These are phyloP conservation scores for Naja naja DNA, from an alignment of 2,113 vertebrate species.

Conservation along the genomic window DNA sequence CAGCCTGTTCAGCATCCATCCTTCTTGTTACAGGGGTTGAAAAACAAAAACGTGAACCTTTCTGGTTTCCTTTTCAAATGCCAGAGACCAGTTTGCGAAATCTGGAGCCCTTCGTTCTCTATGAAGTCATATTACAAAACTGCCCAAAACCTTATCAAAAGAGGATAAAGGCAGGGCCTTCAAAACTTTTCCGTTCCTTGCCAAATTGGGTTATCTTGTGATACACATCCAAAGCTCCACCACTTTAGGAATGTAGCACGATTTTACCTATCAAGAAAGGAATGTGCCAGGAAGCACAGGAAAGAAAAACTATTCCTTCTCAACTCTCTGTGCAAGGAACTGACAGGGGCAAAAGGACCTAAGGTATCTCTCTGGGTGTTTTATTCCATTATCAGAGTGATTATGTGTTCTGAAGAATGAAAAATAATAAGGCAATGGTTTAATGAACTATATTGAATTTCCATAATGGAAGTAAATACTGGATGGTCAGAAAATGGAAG, in stretches of 20 bases:
- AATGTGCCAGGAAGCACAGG: slow-evolving; percentile 22
- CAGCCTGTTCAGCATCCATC: background rate
- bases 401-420: background rate
- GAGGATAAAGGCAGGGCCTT: slow-evolving; percentile 75
- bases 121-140: background rate
- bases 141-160: slow-evolving; percentile 71
- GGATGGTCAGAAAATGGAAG: background rate
- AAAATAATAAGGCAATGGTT: background rate
- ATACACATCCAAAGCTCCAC: slow-evolving; percentile 52
- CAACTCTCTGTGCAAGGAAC: background rate
- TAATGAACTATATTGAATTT: background rate
- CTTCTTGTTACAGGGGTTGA: background rate
- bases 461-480: background rate
- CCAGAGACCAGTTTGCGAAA: slow-evolving; percentile 1
- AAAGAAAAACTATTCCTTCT: background rate
- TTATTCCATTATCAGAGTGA: background rate
- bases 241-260: slow-evolving; percentile 14
- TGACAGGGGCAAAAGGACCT: background rate
- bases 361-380: background rate
- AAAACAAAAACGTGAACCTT: background rate
- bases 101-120: slow-evolving; percentile 34
- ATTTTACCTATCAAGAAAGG: slow-evolving; percentile 53
- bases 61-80: background rate
- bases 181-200: slow-evolving; percentile 68
- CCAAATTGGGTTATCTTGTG: slow-evolving; percentile 67